These are phyloP conservation scores for Micoletzkya japonica DNA, from an alignment of 2,888 invertebrate species.

Conservation along the genomic window DNA sequence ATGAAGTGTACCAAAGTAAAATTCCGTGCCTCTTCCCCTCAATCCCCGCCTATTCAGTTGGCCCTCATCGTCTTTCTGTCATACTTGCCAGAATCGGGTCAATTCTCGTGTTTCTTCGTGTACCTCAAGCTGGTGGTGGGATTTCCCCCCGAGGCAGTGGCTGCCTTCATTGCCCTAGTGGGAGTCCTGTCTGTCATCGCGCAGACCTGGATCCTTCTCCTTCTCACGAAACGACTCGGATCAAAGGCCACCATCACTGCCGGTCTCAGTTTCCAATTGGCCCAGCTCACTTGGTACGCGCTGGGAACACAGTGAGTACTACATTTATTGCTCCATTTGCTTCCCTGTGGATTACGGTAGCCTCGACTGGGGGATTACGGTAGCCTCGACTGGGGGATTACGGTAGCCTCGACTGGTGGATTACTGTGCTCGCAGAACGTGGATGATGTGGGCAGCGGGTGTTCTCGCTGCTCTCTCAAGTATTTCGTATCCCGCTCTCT, in stretches of 20 bases:
- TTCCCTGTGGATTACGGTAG: too few species aligned
- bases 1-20: too few species aligned
- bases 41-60: constrained; percentile 83
- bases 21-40: too few species aligned
- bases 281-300: constrained; percentile 82
- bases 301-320: constrained; percentile 53
- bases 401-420: too few species aligned
- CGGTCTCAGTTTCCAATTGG: constrained; percentile 91
- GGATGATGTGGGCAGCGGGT: constrained; percentile 99
- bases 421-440: constrained; percentile 43
- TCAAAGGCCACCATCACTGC: constrained; percentile 96
- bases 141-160: constrained; percentile 90
- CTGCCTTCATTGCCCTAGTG: constrained; percentile 93
- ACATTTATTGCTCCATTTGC: too few species aligned
- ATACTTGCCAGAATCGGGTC: constrained; percentile 92
- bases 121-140: constrained; percentile 95
- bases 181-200: constrained; percentile 93
- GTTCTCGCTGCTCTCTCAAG: constrained; percentile 91
- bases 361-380: too few species aligned
- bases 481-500: constrained; percentile 97
- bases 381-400: too few species aligned
- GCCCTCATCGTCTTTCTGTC: constrained; percentile 96
- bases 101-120: constrained; percentile 99
- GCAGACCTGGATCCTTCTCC: constrained; percentile 73
- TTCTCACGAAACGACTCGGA: constrained; percentile 73